phyloP scores from a whole-genome alignment of 2,113 vertebrate genomes.

The Lycaon pictus region DNA sequence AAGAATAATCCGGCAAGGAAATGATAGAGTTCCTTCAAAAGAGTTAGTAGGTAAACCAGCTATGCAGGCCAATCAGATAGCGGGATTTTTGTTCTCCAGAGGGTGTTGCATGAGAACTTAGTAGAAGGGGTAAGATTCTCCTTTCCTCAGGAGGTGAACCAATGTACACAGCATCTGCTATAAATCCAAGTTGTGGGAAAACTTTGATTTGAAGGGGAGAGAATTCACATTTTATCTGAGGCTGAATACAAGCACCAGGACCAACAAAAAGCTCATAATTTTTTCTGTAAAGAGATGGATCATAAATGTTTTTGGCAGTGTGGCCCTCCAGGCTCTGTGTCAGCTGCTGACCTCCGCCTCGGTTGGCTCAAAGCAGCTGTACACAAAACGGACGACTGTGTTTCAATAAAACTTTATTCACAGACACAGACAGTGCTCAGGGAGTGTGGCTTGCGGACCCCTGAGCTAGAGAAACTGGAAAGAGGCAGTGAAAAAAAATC shows the following conservation, averaged over 20 bases:
- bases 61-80: background rate
- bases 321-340: background rate
- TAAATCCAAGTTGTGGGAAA: fast-evolving
- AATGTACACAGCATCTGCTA: fast-evolving
- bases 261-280: background rate
- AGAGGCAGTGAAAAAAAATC: background rate
- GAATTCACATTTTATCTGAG: background rate
- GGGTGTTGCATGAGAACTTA: background rate
- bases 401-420: slow-evolving; percentile 42
- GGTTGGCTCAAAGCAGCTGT: background rate
- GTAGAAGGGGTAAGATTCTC: fast-evolving
- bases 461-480: background rate
- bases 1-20: background rate
- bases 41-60: background rate
- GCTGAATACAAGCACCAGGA: background rate
- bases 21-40: background rate
- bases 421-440: background rate
- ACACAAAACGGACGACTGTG: background rate
- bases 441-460: background rate
- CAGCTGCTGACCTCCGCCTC: background rate
- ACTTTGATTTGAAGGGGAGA: background rate
- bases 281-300: background rate
- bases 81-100: background rate
- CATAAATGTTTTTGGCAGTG: background rate
- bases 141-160: background rate